Base-by-base conservation (phyloP, 1,140 invertebrate genomes). In the Paramacrobiotus metropolitanus region DNA sequence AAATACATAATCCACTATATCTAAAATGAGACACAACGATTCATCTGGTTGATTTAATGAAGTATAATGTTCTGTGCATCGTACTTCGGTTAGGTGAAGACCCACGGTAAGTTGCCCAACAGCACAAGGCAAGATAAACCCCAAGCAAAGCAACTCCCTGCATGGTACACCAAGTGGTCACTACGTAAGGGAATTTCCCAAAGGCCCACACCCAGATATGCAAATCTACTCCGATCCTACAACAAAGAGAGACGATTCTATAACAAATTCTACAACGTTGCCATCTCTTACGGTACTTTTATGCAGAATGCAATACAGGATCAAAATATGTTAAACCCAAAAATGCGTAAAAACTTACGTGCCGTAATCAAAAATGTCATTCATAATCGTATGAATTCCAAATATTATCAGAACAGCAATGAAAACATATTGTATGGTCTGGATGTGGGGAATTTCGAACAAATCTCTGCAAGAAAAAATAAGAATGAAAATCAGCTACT, bases 351-450 rank as follows among this genome's bases (percentile, higher is more conserved):
- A 4, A 30, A 78, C 81, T 80, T 77, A 84, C 84, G 78, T 80
- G 68, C 83, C 84, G 62, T 77, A 78, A 64, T 84, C 78, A 28
- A 85, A 71, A 62, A 84, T 76, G 69, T 88, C 86, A 65, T 80
- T 79, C 9, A 81, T 74, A 18, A 82, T 72, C 1, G 82, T 84
- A 66, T 86, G 82, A 30, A 85, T 70, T 55, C 84, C 76, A 61
- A 87, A 76, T 48, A 87, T 75, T 45, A 87, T 76, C 28, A 89
- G 75, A 65, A 83, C 82, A 44, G 82, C 81, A n/a, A 83, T 76
- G 71, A 87, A 87, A 60, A 89, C 82, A 71, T 90, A 82, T 69
- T 86, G 85, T 61, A 90, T 82, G 0, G 85, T 84, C 67, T 77
- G 76, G 63, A 89, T 82, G 70, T 91, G 86, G 62, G 80, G 79